phyloP scores from a whole-genome alignment of 2,113 vertebrate genomes.

The Buteo buteo region DNA sequence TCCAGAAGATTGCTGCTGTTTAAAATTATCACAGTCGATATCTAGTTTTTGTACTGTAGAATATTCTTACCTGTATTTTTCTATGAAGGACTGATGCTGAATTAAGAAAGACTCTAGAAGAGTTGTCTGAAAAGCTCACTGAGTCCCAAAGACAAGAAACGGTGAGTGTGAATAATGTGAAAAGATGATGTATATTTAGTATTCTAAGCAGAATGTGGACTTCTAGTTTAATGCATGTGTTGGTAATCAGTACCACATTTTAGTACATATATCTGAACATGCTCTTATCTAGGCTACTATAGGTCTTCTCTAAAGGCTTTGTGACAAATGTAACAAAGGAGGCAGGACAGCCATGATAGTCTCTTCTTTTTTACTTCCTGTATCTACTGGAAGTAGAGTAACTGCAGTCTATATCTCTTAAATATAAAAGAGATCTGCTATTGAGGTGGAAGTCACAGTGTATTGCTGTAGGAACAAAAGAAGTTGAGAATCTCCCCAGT shows the following conservation, averaged over 20 bases:
- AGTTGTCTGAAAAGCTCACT: slow-evolving; percentile 75
- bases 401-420: not conserved
- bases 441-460: not conserved
- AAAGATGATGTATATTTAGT: not conserved
- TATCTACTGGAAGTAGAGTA: not conserved
- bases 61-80: not conserved
- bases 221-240: not conserved
- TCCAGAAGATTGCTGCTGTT: not conserved
- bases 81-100: slow-evolving; percentile 82
- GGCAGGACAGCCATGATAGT: not conserved
- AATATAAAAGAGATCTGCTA: not conserved
- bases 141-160: slow-evolving; percentile 78
- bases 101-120: slow-evolving; percentile 83
- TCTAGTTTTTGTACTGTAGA: not conserved
- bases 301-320: not conserved
- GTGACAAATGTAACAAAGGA: not conserved
- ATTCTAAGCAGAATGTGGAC: not conserved
- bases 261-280: not conserved
- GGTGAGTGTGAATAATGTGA: slow-evolving; percentile 72
- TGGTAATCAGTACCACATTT: not conserved
- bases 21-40: not conserved
- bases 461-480: not conserved
- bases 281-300: not conserved
- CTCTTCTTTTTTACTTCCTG: not conserved
- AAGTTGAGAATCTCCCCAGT: not conserved